Conservation (phyloP, 2,888 invertebrate species). For the Orthonevra nobilis region DNA sequence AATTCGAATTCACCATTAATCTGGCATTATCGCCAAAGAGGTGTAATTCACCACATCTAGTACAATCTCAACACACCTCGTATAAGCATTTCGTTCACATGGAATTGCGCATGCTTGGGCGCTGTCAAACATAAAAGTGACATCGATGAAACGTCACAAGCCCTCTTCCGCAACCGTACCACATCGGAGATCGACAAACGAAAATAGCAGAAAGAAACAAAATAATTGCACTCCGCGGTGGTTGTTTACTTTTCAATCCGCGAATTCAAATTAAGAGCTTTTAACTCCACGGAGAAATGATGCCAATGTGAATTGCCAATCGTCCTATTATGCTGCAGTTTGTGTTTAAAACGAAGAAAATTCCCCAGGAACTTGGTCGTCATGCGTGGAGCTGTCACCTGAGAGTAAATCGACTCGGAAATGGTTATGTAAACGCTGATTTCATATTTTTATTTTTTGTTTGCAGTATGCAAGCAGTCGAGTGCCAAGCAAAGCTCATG, state of each 20-base stretch:
- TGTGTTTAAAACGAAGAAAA: slow-evolving; percentile 59
- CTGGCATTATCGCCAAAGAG: slow-evolving; percentile 17
- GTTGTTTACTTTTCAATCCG: slow-evolving; percentile 49
- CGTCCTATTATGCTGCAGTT: slow-evolving; percentile 59
- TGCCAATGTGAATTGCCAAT: slow-evolving; percentile 34
- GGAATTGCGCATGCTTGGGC: slow-evolving; percentile 4
- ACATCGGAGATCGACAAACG: neutral
- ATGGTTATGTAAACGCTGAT: slow-evolving; percentile 70
- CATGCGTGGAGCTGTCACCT: slow-evolving; percentile 71
- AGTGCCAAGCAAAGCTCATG: slow-evolving; percentile 62
- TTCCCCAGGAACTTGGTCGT: slow-evolving; percentile 69
- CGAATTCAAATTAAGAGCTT: slow-evolving; percentile 51
- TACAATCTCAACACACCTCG: too few relatives aligned
- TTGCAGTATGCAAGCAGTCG: slow-evolving; percentile 64
- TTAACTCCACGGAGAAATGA: slow-evolving; percentile 42
- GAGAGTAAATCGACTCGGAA: slow-evolving; percentile 53
- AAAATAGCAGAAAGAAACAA: slow-evolving; percentile 10
- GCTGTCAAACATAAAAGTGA: slow-evolving; percentile 19
- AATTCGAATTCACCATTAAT: too few relatives aligned
- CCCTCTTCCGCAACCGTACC: slow-evolving; percentile 1
- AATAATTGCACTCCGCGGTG: slow-evolving; percentile 6
- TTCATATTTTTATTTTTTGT: slow-evolving; percentile 26
- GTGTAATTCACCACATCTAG: neutral
- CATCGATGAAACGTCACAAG: slow-evolving; percentile 5
- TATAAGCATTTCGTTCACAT: too few relatives aligned